Conservation (phyloP, 2,113 vertebrate species). For the Neopipo cinnamomea region DNA sequence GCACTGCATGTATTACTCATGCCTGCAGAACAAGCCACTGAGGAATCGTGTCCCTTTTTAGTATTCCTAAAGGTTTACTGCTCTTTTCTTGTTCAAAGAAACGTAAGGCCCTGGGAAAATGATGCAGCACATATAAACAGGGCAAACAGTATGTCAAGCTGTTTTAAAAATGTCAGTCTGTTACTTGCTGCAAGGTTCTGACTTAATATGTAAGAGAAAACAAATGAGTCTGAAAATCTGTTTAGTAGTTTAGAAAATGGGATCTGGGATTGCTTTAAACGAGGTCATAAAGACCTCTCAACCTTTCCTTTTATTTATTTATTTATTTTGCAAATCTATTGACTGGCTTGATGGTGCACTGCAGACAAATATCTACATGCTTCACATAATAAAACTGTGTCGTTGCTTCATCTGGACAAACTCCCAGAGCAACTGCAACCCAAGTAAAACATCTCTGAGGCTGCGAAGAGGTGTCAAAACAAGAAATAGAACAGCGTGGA, state of each 20-base stretch:
- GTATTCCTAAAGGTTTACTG: constrained; percentile 6
- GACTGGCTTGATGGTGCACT: constrained; percentile 19
- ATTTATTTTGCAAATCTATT: constrained; percentile 4
- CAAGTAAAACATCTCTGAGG: constrained; percentile 40
- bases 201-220: constrained; percentile 54
- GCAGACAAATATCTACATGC: constrained; percentile 66
- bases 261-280: constrained; percentile 66
- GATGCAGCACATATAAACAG: neutral
- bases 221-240: constrained; percentile 53
- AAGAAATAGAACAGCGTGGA: constrained; percentile 49
- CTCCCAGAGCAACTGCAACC: constrained; percentile 66
- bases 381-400: constrained; percentile 68
- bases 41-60: neutral
- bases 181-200: neutral
- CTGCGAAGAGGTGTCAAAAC: constrained; percentile 44
- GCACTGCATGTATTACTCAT: neutral
- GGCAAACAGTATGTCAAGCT: neutral
- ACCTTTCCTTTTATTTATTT: constrained; percentile 27
- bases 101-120: neutral
- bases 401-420: constrained; percentile 59
- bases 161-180: constrained; percentile 6
- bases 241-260: constrained; percentile 66
- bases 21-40: neutral
- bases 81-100: constrained; percentile 30
- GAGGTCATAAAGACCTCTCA: constrained; percentile 68